Conservation (phyloP, 2,888 invertebrate species). For the Cyrtodaria siliqua region DNA sequence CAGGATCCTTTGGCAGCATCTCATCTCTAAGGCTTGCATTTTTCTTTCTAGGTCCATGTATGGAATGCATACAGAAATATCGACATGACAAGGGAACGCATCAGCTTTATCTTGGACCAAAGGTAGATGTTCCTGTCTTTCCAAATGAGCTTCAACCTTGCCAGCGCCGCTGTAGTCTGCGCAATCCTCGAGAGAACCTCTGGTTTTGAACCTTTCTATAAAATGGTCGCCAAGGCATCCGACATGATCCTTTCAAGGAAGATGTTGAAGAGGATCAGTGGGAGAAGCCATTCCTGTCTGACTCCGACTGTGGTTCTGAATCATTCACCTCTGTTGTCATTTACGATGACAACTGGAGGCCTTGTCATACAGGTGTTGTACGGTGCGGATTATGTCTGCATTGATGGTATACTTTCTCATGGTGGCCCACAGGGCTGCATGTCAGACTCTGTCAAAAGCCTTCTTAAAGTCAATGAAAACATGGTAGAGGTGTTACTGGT, state of each 20-base stretch:
- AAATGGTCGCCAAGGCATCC: slow-evolving; percentile 6
- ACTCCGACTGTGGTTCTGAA: slow-evolving; percentile 51
- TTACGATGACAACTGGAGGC: slow-evolving; percentile 35
- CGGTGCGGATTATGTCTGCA: slow-evolving; percentile 25
- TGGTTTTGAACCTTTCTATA: neutral
- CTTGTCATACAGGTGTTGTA: slow-evolving; percentile 29
- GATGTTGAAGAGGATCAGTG: slow-evolving; percentile 44
- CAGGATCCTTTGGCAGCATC: slow-evolving; percentile 7
- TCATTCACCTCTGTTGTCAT: slow-evolving; percentile 41
- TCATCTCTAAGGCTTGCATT: slow-evolving; percentile 7
- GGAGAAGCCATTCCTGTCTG: slow-evolving; percentile 44
- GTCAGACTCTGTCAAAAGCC: slow-evolving; percentile 25
- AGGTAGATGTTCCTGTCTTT: neutral
- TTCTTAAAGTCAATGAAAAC: slow-evolving; percentile 23
- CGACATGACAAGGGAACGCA: neutral
- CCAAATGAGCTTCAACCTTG: neutral
- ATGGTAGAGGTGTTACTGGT: slow-evolving; percentile 9
- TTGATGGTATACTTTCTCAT: slow-evolving; percentile 17
- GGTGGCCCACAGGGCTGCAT: slow-evolving; percentile 13
- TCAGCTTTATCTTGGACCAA: neutral
- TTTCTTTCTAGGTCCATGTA: neutral
- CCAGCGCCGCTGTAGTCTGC: neutral
- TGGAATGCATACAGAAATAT: neutral
- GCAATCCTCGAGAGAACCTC: neutral
- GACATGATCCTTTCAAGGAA: slow-evolving; percentile 42